Conservation (phyloP, 2,113 vertebrate genomes). For the Bufo bufo region DNA sequence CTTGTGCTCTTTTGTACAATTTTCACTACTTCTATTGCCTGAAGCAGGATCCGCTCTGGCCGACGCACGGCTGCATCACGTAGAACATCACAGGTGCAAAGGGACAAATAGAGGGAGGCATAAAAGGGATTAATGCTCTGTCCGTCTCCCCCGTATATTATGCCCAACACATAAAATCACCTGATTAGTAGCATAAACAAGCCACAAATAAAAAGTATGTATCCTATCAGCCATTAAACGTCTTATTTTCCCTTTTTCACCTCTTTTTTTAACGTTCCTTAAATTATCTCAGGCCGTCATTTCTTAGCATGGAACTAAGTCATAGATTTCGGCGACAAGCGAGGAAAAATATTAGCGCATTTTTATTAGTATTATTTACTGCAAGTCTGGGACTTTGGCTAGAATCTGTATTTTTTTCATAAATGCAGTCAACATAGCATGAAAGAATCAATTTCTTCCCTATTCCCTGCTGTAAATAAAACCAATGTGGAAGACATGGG, state of each 20-base stretch:
- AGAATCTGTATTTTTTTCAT: conserved; percentile 20
- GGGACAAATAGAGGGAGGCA: neutral
- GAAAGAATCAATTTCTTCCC: neutral
- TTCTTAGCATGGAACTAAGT: neutral
- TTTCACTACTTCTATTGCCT: neutral
- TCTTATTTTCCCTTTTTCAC: neutral
- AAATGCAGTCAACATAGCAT: accelerated
- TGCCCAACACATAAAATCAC: conserved; percentile 7
- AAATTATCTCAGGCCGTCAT: conserved; percentile 7
- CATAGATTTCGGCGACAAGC: neutral
- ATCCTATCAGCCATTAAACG: neutral
- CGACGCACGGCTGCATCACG: neutral
- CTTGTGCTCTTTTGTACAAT: no score
- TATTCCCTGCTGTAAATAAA: conserved; percentile 14
- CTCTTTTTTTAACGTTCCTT: conserved; percentile 8
- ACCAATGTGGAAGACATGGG: accelerated
- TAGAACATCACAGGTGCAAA: neutral
- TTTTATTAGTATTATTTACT: conserved; percentile 17
- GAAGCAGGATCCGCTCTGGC: neutral
- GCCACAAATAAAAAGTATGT: conserved; percentile 9
- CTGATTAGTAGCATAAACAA: conserved; percentile 45
- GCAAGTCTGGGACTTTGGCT: neutral
- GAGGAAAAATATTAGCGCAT: neutral
- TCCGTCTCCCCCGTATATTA: neutral
- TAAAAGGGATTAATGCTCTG: conserved; percentile 31